Base-by-base conservation (phyloP, 1,140 invertebrate genomes). In the Drosophila triauraria region DNA sequence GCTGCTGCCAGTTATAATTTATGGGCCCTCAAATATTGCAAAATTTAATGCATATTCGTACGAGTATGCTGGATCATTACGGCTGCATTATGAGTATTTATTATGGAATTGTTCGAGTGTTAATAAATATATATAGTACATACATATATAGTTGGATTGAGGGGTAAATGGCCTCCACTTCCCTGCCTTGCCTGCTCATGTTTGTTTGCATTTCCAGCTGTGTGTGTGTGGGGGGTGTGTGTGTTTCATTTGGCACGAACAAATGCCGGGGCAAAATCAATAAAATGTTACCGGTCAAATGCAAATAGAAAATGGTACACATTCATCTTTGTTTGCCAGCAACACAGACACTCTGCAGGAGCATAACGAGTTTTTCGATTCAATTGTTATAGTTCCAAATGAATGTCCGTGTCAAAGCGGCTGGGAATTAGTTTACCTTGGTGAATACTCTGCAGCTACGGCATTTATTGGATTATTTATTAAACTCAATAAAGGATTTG, bases 1-100 rank as follows among this genome's bases (percentile, higher is more conserved):
- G 63, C 70, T 86, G 83, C 82, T 69, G 79, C 59, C 84, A 85
- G 62, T 60, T 85, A 71, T 90, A 84, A 81, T 90, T 88, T 88
- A 88, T 90, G 74, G 53, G 43, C 30, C 8, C 62, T 42, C 44
- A 48, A 46, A 62, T 62, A 57, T 54, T 67, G 61, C 30, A 48
- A 62, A 50, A 69, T 83, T 61, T 42, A 68, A 62, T 69, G 57
- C 56, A 51, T 46, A 9, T 59, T 53, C 13, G 40, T 15, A 40
- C 35, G 35, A 13, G 13, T 40, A 44, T 61, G 40, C 60, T 50
- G 38, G 43, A 30, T 56, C 38, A 70, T 69, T 44, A 69, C 69
- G 47, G 63, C 47, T 60, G 70, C 70, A 58, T 78, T 62, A 83
- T 84, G 50, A 50, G 71, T 63, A 64, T 77, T 67, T 71, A 80